Conservation (phyloP, 2,797 vertebrate species). For the Aldrovandia affinis region DNA sequence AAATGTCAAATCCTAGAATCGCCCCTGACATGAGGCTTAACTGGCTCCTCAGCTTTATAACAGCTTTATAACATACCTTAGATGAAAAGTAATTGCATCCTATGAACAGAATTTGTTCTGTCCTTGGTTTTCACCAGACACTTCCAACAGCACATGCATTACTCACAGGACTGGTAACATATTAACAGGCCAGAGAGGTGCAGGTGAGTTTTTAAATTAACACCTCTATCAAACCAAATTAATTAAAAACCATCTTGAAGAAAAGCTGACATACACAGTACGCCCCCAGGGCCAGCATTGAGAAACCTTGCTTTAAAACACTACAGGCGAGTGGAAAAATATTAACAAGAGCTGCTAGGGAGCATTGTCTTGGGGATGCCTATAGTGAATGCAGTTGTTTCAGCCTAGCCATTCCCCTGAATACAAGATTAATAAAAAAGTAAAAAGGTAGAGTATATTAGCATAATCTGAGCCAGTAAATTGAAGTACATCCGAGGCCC, state of each 20-base stretch:
- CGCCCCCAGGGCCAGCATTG: background rate
- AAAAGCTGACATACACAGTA: background rate
- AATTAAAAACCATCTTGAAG: background rate
- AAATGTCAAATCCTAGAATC: too few relatives aligned
- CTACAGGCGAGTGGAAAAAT: background rate
- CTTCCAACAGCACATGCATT: background rate
- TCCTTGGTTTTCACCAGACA: background rate
- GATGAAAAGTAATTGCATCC: background rate
- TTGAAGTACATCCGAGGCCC: too few relatives aligned
- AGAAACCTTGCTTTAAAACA: background rate
- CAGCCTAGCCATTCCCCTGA: background rate
- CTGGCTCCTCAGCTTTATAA: background rate
- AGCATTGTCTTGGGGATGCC: background rate
- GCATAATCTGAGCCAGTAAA: too few relatives aligned
- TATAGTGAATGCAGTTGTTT: background rate
- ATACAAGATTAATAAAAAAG: background rate
- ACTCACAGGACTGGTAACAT: background rate
- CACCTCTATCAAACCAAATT: background rate
- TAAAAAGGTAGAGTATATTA: background rate
- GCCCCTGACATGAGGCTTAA: background rate
- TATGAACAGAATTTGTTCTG: background rate
- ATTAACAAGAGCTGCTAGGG: background rate
- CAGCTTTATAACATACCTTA: background rate
- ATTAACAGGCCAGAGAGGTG: background rate
- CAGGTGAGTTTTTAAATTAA: background rate